These are phyloP conservation scores for Chymomyza procnemis DNA, from an alignment of 2,888 invertebrate species.

Conservation along the genomic window DNA sequence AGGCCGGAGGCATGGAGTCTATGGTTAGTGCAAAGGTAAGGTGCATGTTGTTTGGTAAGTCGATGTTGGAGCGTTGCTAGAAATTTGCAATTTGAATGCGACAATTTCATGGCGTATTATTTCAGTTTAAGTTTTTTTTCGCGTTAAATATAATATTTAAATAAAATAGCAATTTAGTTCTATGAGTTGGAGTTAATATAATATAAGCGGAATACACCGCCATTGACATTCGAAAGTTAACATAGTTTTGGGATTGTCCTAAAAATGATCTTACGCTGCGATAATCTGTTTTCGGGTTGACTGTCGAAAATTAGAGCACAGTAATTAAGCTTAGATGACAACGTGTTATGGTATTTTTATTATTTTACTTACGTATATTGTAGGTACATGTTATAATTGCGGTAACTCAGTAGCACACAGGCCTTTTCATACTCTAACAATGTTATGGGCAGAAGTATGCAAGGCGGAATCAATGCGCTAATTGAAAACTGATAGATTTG, in stretches of 20 bases:
- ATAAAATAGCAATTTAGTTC: constrained; percentile 75
- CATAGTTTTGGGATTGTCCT: not conserved
- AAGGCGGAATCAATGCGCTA: too few species aligned
- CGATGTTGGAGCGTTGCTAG: not conserved
- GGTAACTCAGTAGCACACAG: too few species aligned
- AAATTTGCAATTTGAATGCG: constrained; percentile 24
- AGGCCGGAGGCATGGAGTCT: not conserved
- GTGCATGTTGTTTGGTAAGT: not conserved
- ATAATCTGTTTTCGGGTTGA: constrained; percentile 1
- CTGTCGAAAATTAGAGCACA: not conserved
- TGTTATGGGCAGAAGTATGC: too few species aligned
- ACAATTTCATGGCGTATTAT: constrained; percentile 76
- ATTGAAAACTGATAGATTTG: too few species aligned
- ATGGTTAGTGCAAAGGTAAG: not conserved
- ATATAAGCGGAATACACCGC: not conserved
- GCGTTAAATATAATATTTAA: constrained; percentile 70
- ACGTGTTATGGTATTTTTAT: not conserved
- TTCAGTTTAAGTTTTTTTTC: constrained; percentile 59
- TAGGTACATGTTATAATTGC: not conserved
- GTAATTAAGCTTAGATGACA: not conserved
- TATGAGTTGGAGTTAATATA: not conserved
- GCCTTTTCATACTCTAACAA: too few species aligned
- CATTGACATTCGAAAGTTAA: not conserved
- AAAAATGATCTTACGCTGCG: not conserved
- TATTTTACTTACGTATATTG: not conserved